Percentiles rank a stretch among this genome's conserved stretches.
Conservation (phyloP, 2,113 vertebrate species). For the Panurus biarmicus region DNA sequence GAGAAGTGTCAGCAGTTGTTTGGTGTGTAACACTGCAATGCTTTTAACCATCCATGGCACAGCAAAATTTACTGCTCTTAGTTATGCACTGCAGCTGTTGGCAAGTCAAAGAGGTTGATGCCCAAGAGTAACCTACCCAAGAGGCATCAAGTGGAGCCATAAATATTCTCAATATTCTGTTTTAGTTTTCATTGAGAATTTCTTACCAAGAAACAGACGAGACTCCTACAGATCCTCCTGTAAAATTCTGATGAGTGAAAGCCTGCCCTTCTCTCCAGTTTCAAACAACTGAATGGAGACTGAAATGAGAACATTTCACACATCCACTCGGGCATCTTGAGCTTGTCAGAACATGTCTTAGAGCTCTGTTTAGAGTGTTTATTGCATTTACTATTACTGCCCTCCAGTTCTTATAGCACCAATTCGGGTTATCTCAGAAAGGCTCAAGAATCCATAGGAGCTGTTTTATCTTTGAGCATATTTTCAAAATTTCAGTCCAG, state of each 20-base stretch:
- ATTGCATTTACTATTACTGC: background rate
- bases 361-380: background rate
- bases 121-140: background rate
- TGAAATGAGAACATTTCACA: background rate
- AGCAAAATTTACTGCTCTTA: background rate
- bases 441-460: background rate
- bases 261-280: background rate
- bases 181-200: background rate
- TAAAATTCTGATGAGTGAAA: background rate
- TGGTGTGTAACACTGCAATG: background rate
- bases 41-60: background rate
- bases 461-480: background rate
- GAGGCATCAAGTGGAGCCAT: background rate
- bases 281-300: background rate
- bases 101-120: background rate
- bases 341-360: background rate
- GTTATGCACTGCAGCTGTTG: background rate
- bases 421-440: background rate
- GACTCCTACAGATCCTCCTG: background rate
- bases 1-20: background rate
- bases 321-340: background rate
- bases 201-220: background rate
- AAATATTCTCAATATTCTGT: background rate
- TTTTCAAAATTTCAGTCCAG: background rate
- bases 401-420: background rate